Evolutionary conservation across 1,140 invertebrate genomes (phyloP).

Genomic region (Aphelenchoides fujianensis): DNA sequence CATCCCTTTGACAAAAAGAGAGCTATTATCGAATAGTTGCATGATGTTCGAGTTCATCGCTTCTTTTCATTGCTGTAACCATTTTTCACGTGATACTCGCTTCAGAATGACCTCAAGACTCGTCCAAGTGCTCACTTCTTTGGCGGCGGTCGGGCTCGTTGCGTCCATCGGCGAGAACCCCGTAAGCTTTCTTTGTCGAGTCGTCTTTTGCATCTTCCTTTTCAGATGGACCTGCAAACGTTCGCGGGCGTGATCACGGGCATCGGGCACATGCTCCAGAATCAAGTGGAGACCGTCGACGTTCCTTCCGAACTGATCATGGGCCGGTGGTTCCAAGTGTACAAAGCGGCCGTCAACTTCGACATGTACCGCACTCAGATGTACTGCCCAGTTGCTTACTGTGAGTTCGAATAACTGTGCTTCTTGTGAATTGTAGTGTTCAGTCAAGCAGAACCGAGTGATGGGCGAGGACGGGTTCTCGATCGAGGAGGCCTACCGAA

Average conservation of each 20-base stretch:
- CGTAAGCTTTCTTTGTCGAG: slow-evolving; percentile 33
- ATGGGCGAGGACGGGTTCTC: slow-evolving; percentile 62
- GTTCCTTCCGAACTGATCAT: slow-evolving; percentile 58
- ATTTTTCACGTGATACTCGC: not conserved
- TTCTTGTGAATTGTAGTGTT: slow-evolving; percentile 25
- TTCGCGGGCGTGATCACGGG: slow-evolving; percentile 57
- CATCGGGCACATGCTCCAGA: slow-evolving; percentile 60
- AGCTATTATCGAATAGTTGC: too few species aligned
- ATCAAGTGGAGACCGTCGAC: slow-evolving; percentile 57
- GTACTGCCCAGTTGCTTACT: slow-evolving; percentile 62
- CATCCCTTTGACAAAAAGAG: too few species aligned
- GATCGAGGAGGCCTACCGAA: slow-evolving; percentile 60
- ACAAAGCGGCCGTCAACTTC: slow-evolving; percentile 62
- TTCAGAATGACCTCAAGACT: not conserved
- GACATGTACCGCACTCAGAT: slow-evolving; percentile 61
- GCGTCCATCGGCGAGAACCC: slow-evolving; percentile 55
- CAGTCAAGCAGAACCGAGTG: slow-evolving; percentile 58
- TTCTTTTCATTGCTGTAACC: too few species aligned
- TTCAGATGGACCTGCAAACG: slow-evolving; percentile 61
- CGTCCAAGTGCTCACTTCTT: not conserved
- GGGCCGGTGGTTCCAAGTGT: slow-evolving; percentile 61
- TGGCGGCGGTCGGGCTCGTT: not conserved
- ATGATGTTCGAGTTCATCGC: too few species aligned
- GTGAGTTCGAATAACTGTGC: slow-evolving; percentile 36
- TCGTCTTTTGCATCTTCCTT: slow-evolving; percentile 16